Percentiles rank a stretch among this genome's conserved stretches.
phyloP scores from a whole-genome alignment of 2,113 vertebrate genomes.

The Aramus guarauna region DNA sequence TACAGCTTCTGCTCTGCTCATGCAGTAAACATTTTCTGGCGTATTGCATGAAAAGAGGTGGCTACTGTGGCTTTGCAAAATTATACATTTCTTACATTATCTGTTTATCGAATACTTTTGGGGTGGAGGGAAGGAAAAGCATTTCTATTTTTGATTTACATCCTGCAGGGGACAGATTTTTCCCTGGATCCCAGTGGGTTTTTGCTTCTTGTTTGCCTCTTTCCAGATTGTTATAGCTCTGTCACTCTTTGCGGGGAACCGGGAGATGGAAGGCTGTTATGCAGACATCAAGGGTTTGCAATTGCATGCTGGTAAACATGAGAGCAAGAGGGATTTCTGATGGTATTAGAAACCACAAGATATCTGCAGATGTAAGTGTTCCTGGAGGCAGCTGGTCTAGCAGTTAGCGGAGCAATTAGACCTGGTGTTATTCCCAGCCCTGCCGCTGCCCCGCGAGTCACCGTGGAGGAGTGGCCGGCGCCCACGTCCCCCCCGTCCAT shows the following conservation, averaged over 20 bases:
- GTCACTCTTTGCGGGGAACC: neutral
- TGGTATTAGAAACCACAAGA: conserved; percentile 32
- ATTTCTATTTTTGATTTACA: conserved; percentile 4
- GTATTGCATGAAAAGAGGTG: conserved; percentile 33
- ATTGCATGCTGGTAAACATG: conserved; percentile 22
- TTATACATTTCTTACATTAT: conserved; percentile 23
- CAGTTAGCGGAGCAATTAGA: conserved; percentile 12
- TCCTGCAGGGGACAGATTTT: conserved; percentile 26
- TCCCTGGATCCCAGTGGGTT: neutral
- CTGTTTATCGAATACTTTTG: neutral
- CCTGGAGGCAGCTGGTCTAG: neutral
- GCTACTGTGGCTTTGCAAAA: conserved; percentile 19
- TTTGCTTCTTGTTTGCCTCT: conserved; percentile 21
- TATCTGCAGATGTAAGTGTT: neutral
- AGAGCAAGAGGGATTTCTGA: conserved; percentile 36
- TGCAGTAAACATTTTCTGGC: conserved; percentile 57
- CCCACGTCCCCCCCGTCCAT: accelerated
- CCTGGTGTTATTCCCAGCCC: neutral
- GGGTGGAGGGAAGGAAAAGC: neutral
- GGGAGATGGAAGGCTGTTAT: conserved; percentile 17
- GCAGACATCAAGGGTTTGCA: conserved; percentile 20
- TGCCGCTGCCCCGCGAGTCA: neutral
- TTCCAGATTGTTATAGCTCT: conserved; percentile 21
- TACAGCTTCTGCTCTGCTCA: conserved; percentile 60
- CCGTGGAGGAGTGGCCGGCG: accelerated